Conservation (phyloP, 2,888 invertebrate species). For the Apamea crenata region DNA sequence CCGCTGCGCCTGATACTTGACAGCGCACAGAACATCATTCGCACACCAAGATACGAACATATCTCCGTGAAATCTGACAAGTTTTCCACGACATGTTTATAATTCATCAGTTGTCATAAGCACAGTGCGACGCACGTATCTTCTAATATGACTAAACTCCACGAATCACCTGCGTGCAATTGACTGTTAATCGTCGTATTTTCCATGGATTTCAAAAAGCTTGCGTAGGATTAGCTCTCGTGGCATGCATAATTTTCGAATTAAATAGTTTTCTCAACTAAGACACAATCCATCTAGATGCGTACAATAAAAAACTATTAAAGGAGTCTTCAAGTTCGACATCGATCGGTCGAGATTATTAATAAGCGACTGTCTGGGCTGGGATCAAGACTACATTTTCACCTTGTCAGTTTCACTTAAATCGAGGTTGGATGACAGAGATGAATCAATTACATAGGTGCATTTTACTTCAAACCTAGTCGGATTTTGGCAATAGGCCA, state of each 20-base stretch:
- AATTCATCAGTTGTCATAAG: slow-evolving; percentile 29
- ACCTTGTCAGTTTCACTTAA: background rate
- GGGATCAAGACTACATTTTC: background rate
- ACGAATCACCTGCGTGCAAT: slow-evolving; percentile 12
- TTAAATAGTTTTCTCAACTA: slow-evolving; percentile 29
- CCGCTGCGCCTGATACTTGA: slow-evolving; percentile 77
- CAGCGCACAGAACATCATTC: slow-evolving; percentile 73
- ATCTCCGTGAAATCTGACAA: slow-evolving; percentile 47
- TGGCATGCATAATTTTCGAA: slow-evolving; percentile 61
- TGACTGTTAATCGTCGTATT: slow-evolving; percentile 47
- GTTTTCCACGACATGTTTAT: slow-evolving; percentile 37
- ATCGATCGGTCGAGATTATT: slow-evolving; percentile 17
- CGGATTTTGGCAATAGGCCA: slow-evolving; percentile 37
- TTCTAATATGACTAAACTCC: slow-evolving; percentile 42
- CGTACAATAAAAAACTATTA: slow-evolving; percentile 1
- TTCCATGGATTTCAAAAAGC: slow-evolving; percentile 49
- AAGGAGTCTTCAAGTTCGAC: slow-evolving; percentile 1
- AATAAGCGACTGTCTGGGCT: slow-evolving; percentile 4
- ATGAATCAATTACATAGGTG: background rate
- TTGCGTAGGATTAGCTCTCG: slow-evolving; percentile 57
- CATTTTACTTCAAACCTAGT: slow-evolving; percentile 20
- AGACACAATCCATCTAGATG: slow-evolving; percentile 31
- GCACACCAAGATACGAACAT: slow-evolving; percentile 63
- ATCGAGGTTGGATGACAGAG: background rate
- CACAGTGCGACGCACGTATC: slow-evolving; percentile 11